Percentiles rank a stretch among this genome's conserved stretches.
Conservation (phyloP, 2,888 invertebrate genomes). For the Caenorhabditis zanzibari region DNA sequence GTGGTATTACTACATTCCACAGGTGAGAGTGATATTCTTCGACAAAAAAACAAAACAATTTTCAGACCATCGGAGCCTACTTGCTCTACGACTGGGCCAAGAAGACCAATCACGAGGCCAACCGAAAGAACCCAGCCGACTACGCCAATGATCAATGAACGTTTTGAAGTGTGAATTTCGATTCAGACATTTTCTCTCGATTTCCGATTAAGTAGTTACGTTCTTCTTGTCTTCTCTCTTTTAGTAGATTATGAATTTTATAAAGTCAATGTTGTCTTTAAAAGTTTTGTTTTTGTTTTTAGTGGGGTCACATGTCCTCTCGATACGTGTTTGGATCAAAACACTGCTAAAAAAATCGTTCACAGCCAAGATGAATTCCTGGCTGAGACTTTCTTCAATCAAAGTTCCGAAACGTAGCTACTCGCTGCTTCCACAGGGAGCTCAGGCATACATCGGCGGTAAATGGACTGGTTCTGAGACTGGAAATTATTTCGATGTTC, state of each 20-base stretch:
- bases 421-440: slow-evolving; percentile 78
- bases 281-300: not conserved
- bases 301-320: slow-evolving; percentile 10
- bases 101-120: slow-evolving; percentile 76
- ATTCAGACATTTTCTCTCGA: slow-evolving; percentile 23
- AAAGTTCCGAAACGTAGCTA: slow-evolving; percentile 25
- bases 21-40: slow-evolving; percentile 13
- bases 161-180: slow-evolving; percentile 27
- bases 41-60: not conserved
- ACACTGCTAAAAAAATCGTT: no score
- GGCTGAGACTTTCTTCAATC: slow-evolving; percentile 20
- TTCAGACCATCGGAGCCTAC: slow-evolving; percentile 73
- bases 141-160: slow-evolving; percentile 80
- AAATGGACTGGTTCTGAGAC: slow-evolving; percentile 70
- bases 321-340: slow-evolving; percentile 15
- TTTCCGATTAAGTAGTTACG: slow-evolving; percentile 30
- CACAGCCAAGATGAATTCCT: slow-evolving; percentile 49
- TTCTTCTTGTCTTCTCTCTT: slow-evolving; percentile 24
- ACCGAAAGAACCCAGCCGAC: slow-evolving; percentile 81
- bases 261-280: slow-evolving; percentile 9
- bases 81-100: slow-evolving; percentile 81
- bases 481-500: slow-evolving; percentile 77
- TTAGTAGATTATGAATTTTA: slow-evolving; percentile 23
- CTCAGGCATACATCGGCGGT: slow-evolving; percentile 79
- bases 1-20: slow-evolving; percentile 81